Evolutionary conservation across 2,888 invertebrate genomes (phyloP).

Genomic region (Brenthis daphne): DNA sequence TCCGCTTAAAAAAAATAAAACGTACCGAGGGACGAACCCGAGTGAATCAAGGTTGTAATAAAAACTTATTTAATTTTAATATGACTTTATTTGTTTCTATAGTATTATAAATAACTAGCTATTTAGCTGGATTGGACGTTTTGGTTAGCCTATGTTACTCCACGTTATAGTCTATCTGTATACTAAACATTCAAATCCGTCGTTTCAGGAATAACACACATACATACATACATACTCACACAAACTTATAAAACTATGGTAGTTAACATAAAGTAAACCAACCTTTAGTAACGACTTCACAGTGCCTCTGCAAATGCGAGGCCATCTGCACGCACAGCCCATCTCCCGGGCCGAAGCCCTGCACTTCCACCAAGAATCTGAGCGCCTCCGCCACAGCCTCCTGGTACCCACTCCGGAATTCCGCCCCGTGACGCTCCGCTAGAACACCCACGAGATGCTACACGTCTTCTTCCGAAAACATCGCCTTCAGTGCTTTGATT

Average conservation of each 20-base stretch:
- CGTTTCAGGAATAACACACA: too few relatives aligned
- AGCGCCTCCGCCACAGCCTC: constrained; percentile 95
- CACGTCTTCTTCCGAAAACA: constrained; percentile 60
- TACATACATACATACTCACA: too few relatives aligned
- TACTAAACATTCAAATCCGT: too few relatives aligned
- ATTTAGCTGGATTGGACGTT: too few relatives aligned
- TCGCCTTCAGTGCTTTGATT: constrained; percentile 49
- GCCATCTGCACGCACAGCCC: constrained; percentile 90
- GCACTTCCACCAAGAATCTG: constrained; percentile 93
- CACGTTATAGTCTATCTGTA: too few relatives aligned
- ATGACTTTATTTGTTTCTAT: too few relatives aligned
- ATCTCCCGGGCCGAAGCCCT: constrained; percentile 90
- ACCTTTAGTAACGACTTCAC: constrained; percentile 85
- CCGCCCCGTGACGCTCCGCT: constrained; percentile 63
- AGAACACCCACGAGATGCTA: constrained; percentile 61
- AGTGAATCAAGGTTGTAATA: too few relatives aligned
- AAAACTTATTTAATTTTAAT: too few relatives aligned
- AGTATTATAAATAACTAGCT: too few relatives aligned
- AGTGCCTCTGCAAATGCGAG: constrained; percentile 92
- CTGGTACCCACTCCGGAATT: constrained; percentile 91
- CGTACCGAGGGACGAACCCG: too few relatives aligned
- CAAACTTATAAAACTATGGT: neutral
- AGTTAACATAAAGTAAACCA: constrained; percentile 32
- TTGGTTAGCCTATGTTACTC: too few relatives aligned
- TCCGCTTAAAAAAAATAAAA: too few relatives aligned